These are phyloP conservation scores for Heliothis virescens DNA, from an alignment of 1,140 invertebrate genomes.

Conservation along the genomic window DNA sequence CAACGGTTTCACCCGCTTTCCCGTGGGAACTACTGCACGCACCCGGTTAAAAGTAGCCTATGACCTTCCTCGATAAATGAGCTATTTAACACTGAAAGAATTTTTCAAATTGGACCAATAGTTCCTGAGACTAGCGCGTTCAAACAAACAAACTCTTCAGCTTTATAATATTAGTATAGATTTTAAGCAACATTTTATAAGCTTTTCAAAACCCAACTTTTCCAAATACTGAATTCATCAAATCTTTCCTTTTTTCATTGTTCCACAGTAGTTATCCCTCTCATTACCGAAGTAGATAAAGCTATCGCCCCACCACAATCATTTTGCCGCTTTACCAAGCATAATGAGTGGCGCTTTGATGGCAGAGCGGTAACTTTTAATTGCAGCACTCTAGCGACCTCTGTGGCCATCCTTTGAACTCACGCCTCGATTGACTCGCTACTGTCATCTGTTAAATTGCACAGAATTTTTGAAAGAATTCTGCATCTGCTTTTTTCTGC, in stretches of 20 bases:
- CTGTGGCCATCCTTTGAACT: constrained; percentile 63
- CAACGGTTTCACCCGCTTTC: no score
- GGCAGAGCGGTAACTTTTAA: constrained; percentile 70
- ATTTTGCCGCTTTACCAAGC: constrained; percentile 55
- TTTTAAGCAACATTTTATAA: no score
- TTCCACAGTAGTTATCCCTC: background rate
- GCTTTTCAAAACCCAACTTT: no score
- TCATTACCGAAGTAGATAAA: constrained; percentile 32
- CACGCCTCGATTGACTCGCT: constrained; percentile 53
- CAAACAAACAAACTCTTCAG: no score
- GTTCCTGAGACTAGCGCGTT: no score
- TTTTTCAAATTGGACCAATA: no score
- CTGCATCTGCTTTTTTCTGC: background rate
- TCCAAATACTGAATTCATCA: background rate
- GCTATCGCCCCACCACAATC: constrained; percentile 9
- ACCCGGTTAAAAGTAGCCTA: no score
- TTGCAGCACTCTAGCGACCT: constrained; percentile 59
- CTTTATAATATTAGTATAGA: no score
- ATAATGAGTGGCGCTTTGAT: constrained; percentile 68
- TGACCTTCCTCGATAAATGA: no score
- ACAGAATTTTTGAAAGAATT: constrained; percentile 31
- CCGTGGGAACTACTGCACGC: no score
- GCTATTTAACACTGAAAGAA: no score
- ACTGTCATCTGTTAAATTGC: constrained; percentile 44
- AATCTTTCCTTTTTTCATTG: background rate